Base-by-base conservation (phyloP, 2,113 vertebrate species). In the Rhombomys opimus region DNA sequence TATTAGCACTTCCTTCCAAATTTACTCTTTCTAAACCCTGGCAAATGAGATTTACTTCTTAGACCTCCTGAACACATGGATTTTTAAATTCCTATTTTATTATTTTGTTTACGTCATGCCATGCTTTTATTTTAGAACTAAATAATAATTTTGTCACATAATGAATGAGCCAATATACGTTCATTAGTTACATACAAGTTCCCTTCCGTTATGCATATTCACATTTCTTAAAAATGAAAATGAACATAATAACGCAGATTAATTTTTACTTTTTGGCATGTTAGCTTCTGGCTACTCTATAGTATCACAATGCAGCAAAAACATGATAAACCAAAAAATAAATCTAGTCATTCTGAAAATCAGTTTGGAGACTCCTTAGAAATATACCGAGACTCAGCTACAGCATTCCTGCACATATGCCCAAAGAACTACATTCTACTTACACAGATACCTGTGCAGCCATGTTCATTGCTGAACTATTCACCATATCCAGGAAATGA, bases 201-300 rank as follows among this genome's bases (percentile, higher is more conserved):
- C 0, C 12, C 17, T 95, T 82, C 50, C 8, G 38, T 57, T 68
- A 7, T 54, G 17, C 50, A 85, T 32, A n/a, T 94, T 70, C 68
- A n/a, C 18, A 75, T 87, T 93, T 90, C 41, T 77, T 80, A 72
- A 88, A 90, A 77, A 72, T 30, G 38, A 87, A 57, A 38, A 41
- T 87, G 11, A 68, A 27, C 11, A 8, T 70, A 18, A 81, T 52
- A 94, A 82, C 23, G 20, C 35, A 67, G 20, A 57, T 75, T 77
- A 38, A 59, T 77, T 59, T 86, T 14, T 68, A 30, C 15, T 87
- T 95, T 82, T 52, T 52, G 65, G 17, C 14, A 25, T 80, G 8
- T 67, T 94, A 73, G 86, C 32, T 88, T 25, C 59, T 50, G 8
- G 25, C 41, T 76, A 63, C 67, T 76, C 2, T 61, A 25, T 17